These are phyloP conservation scores for Sphaerophoria taeniata DNA, from an alignment of 2,888 invertebrate genomes.

Conservation along the genomic window DNA sequence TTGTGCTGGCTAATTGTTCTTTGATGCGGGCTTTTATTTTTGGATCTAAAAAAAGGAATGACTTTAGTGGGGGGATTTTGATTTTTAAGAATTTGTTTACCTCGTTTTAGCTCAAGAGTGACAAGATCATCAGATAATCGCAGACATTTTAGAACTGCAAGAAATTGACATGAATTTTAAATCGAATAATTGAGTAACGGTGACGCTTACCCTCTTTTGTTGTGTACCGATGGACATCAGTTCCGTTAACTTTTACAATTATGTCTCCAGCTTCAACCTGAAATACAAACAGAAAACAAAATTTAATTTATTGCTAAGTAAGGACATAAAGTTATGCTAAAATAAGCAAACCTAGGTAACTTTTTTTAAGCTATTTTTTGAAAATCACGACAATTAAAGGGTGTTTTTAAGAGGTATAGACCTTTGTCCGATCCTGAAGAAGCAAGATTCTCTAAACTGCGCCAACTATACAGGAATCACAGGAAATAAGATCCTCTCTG, in stretches of 20 bases:
- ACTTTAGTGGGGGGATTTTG: background rate
- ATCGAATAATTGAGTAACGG: slow-evolving; percentile 33
- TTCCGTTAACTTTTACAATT: slow-evolving; percentile 96
- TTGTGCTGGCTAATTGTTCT: slow-evolving; percentile 87
- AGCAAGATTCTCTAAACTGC: too few species aligned
- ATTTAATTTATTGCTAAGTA: background rate
- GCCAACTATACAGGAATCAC: too few species aligned
- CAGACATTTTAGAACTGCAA: slow-evolving; percentile 96
- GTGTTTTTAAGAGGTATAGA: too few species aligned
- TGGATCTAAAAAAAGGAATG: slow-evolving; percentile 86
- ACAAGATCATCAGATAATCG: slow-evolving; percentile 95
- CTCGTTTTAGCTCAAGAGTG: slow-evolving; percentile 94
- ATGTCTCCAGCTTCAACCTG: slow-evolving; percentile 97
- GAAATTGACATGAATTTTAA: slow-evolving; percentile 76
- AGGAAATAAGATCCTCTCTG: too few species aligned
- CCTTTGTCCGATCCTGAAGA: too few species aligned
- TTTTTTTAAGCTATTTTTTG: too few species aligned
- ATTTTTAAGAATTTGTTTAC: slow-evolving; percentile 84
- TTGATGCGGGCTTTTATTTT: slow-evolving; percentile 92
- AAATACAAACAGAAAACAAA: slow-evolving; percentile 58
- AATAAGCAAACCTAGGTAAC: too few species aligned
- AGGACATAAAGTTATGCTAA: too few species aligned
- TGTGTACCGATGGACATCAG: slow-evolving; percentile 95
- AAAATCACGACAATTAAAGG: too few species aligned
- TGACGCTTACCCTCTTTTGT: slow-evolving; percentile 91